phyloP scores from a whole-genome alignment of 2,888 invertebrate species.

The Fragum fragum region DNA sequence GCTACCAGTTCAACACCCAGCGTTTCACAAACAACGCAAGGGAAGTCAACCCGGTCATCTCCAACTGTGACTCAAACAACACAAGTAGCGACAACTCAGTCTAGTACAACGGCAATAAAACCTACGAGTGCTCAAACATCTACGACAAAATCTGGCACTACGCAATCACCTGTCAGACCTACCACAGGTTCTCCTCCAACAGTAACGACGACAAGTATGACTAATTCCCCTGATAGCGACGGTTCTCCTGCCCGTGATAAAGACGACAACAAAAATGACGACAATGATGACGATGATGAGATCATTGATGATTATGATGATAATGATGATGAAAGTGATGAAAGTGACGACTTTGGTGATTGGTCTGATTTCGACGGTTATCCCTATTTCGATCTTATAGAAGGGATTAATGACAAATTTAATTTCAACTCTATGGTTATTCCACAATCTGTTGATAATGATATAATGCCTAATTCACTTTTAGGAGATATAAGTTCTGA shows the following conservation, averaged over 20 bases:
- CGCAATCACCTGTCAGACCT: not conserved
- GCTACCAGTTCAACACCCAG: too few species aligned
- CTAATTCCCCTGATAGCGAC: constrained; percentile 7
- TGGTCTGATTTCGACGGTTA: constrained; percentile 17
- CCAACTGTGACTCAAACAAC: not conserved
- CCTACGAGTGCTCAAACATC: not conserved
- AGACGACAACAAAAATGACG: constrained; percentile 32
- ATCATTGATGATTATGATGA: constrained; percentile 19
- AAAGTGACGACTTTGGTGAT: constrained; percentile 29
- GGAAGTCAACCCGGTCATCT: too few species aligned
- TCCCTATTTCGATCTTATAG: not conserved
- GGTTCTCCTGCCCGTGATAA: constrained; percentile 13
- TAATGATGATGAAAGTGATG: constrained; percentile 23
- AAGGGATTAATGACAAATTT: not conserved
- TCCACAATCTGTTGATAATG: not conserved
- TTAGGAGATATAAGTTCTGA: constrained; percentile 8
- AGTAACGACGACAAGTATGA: not conserved
- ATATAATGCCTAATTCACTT: not conserved
- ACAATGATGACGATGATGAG: constrained; percentile 25
- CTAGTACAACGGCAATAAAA: constrained; percentile 5
- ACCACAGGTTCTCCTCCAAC: not conserved
- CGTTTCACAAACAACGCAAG: too few species aligned
- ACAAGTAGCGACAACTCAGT: not conserved
- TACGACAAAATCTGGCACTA: not conserved
- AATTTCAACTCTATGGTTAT: not conserved